Percentiles rank a stretch among this genome's conserved stretches.
These are phyloP conservation scores for Corydoras sp. DNA, from an alignment of 2,113 vertebrate species.

Conservation along the genomic window DNA sequence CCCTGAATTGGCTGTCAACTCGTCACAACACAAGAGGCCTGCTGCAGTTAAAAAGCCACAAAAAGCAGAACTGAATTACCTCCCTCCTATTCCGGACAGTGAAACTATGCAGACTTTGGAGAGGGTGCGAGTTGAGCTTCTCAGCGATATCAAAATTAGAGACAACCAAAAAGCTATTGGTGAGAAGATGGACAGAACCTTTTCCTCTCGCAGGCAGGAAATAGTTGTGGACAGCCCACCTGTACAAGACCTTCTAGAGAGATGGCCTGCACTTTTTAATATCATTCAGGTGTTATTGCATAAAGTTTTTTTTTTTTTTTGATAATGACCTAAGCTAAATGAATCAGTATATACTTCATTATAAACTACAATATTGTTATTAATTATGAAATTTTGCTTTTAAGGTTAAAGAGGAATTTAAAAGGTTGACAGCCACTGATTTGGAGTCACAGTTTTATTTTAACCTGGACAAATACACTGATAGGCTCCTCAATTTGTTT, in stretches of 20 bases:
- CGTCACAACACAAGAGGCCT: slow-evolving; percentile 40
- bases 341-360: too few relatives aligned
- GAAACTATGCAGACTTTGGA: slow-evolving; percentile 37
- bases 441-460: too few relatives aligned
- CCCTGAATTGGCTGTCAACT: slow-evolving; percentile 45
- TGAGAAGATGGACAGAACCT: slow-evolving; percentile 37
- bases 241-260: slow-evolving; percentile 29
- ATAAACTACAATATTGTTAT: too few relatives aligned
- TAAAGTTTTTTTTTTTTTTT: too few relatives aligned
- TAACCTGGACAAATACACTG: too few relatives aligned
- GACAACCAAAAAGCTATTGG: slow-evolving; percentile 24
- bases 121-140: slow-evolving; percentile 24
- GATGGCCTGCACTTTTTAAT: slow-evolving; percentile 25
- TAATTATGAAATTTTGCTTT: too few relatives aligned
- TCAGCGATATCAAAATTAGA: slow-evolving; percentile 21
- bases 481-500: too few relatives aligned
- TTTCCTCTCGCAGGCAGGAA: slow-evolving; percentile 38
- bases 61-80: slow-evolving; percentile 44
- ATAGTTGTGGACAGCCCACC: slow-evolving; percentile 28
- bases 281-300: too few relatives aligned
- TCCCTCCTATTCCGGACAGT: slow-evolving; percentile 43
- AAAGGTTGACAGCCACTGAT: too few relatives aligned
- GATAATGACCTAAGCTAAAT: too few relatives aligned
- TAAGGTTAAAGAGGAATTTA: too few relatives aligned
- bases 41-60: slow-evolving; percentile 43